Base-by-base conservation (phyloP, 2,113 vertebrate genomes). In the Phycodurus eques region DNA sequence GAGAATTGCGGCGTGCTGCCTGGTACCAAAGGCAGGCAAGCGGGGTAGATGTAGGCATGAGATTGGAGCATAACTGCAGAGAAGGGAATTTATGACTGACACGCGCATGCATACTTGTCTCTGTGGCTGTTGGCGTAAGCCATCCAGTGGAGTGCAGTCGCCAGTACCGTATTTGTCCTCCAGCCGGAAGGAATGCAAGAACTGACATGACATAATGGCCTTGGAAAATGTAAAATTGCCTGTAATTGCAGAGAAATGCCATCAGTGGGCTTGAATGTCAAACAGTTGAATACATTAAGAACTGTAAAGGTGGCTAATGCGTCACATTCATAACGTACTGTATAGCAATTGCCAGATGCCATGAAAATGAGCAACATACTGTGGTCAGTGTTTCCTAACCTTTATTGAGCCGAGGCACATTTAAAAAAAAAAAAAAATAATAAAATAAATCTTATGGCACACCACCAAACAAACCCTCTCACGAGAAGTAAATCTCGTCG, bases 121-220 rank as follows among this genome's bases (percentile, higher is more conserved):
- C 74, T 74, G 80, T 19, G 39, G 80, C 74, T 67, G 71, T 73
- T 83, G 82, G 77, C 80, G 68, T 46, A 77, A 80, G 49, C 43
- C 11, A 57, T 31, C 67, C 27, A 27, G 27, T 27, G 27, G 56
- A 75, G 75, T 70, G 65, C 75, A 73, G 77, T 46, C 44, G 11
- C 44, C 44, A 3, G 3, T 39, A 53, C 11, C n/a, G 69, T 63
- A 53, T 78, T 39, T 61, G 8, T 72, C 83, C 39, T 72, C 15
- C 43, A 73, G 83, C 44, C 61, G 6, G 49, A 71, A 47, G 59
- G 63, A 49, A 15, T 33, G 15, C 51, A 54, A 49, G 12, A 71
- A 62, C 33, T 22, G 64, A n/a, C 35, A 12, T 42, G 11, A 59
- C 22, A 7, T 3, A 7, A 13, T 17, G 35, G 35, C 43, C 31